Evolutionary conservation across 2,113 vertebrate genomes (phyloP).

Genomic region (Myiagra hebetior): DNA sequence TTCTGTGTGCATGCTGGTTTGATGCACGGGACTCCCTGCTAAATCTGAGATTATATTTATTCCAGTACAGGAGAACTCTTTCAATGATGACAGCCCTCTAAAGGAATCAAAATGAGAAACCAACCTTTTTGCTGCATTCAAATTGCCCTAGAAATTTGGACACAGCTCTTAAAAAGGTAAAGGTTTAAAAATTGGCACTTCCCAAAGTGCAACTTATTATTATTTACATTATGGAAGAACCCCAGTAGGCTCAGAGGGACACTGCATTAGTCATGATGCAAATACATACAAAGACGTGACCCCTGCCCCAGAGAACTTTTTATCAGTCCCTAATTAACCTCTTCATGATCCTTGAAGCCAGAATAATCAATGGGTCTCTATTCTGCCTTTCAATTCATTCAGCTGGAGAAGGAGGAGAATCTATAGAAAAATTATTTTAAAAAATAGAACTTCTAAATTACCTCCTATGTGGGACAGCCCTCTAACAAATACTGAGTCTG

Average conservation of each 20-base stretch:
- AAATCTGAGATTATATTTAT: neutral
- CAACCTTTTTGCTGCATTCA: neutral
- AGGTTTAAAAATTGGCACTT: neutral
- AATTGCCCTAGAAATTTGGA: neutral
- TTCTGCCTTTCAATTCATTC: constrained; percentile 7
- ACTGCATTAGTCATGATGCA: constrained; percentile 1
- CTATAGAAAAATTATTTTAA: neutral
- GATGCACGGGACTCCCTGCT: neutral
- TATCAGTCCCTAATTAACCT: constrained; percentile 27
- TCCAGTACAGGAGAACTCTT: neutral
- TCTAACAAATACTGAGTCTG: neutral
- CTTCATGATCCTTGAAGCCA: neutral
- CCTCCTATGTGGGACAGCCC: neutral
- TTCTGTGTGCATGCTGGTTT: neutral
- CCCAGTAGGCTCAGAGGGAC: neutral
- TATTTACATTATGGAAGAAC: neutral
- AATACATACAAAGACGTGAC: neutral
- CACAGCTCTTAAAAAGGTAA: neutral
- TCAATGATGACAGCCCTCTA: neutral
- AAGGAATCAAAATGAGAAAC: neutral
- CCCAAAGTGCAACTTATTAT: neutral
- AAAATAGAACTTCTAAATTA: constrained; percentile 21
- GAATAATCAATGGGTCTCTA: neutral
- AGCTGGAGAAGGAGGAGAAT: neutral
- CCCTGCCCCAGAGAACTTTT: constrained; percentile 25